phyloP scores from a whole-genome alignment of 2,888 invertebrate species.

The Oligia strigilis region DNA sequence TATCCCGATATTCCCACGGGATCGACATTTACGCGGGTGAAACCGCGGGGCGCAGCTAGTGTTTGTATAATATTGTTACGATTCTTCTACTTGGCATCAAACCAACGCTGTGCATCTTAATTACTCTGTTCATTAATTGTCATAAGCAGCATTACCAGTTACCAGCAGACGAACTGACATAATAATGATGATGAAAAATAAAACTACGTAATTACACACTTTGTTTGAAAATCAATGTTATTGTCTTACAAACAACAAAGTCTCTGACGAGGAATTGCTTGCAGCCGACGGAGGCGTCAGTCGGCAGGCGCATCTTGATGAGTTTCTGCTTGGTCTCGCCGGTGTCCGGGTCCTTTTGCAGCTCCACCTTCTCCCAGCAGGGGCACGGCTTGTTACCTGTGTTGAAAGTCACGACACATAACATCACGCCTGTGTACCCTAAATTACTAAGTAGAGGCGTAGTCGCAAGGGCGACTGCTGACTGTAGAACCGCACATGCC shows the following conservation, averaged over 20 bases:
- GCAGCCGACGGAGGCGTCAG: constrained; percentile 86
- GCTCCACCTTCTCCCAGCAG: constrained; percentile 83
- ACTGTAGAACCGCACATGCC: not conserved
- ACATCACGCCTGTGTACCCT: not conserved
- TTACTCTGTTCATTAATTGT: too few relatives aligned
- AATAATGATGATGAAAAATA: not conserved
- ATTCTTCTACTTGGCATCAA: not conserved
- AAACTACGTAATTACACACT: not conserved
- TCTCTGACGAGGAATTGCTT: constrained; percentile 89
- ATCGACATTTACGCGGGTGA: too few relatives aligned
- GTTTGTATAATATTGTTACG: not conserved
- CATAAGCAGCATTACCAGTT: not conserved
- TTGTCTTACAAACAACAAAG: constrained; percentile 89
- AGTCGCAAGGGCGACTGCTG: not conserved
- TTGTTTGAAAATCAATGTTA: not conserved
- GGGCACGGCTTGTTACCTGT: constrained; percentile 80
- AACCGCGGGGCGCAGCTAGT: too few relatives aligned
- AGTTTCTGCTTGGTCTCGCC: constrained; percentile 77
- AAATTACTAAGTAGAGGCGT: not conserved
- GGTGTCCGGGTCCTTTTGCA: constrained; percentile 74
- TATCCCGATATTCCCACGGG: too few relatives aligned
- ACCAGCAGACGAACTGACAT: too few relatives aligned
- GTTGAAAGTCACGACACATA: not conserved
- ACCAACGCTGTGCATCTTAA: not conserved
- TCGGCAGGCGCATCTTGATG: constrained; percentile 81